phyloP scores from a whole-genome alignment of 2,888 invertebrate genomes.

The Keiferia lycopersicella region DNA sequence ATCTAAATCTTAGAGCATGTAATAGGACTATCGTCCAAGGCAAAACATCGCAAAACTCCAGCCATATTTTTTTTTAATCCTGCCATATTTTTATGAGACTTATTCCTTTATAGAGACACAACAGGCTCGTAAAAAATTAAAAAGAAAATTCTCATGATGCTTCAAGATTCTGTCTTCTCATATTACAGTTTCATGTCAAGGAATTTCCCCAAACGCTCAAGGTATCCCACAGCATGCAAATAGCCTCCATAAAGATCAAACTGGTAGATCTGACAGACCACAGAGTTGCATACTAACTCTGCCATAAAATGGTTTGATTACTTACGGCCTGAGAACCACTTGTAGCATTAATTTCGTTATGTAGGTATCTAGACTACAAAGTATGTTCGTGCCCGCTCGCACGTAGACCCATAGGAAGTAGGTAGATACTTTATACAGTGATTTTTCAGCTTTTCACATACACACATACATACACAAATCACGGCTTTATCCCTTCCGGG shows the following conservation, averaged over 20 bases:
- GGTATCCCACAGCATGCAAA: background rate
- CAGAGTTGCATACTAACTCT: constrained; percentile 15
- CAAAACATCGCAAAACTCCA: too few species aligned
- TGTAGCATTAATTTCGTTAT: background rate
- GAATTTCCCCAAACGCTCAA: background rate
- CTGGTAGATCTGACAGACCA: background rate
- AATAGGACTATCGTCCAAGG: too few species aligned
- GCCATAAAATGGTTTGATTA: constrained; percentile 16
- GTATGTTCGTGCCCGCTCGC: background rate
- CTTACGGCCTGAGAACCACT: background rate
- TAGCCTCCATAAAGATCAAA: background rate
- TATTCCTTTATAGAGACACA: too few species aligned
- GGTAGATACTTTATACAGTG: too few species aligned
- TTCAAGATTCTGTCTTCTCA: background rate
- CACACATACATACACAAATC: too few species aligned
- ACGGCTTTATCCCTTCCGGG: too few species aligned
- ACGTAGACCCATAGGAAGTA: background rate
- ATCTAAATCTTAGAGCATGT: too few species aligned
- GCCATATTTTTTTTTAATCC: too few species aligned
- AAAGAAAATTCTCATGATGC: too few species aligned
- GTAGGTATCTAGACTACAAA: background rate
- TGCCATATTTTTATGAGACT: too few species aligned
- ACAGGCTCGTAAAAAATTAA: too few species aligned
- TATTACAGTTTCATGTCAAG: background rate
- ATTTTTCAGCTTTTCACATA: too few species aligned